Percentiles rank a stretch among this genome's conserved stretches.
Conservation (phyloP, 2,888 invertebrate species). For the Cryptocephalus primarius region DNA sequence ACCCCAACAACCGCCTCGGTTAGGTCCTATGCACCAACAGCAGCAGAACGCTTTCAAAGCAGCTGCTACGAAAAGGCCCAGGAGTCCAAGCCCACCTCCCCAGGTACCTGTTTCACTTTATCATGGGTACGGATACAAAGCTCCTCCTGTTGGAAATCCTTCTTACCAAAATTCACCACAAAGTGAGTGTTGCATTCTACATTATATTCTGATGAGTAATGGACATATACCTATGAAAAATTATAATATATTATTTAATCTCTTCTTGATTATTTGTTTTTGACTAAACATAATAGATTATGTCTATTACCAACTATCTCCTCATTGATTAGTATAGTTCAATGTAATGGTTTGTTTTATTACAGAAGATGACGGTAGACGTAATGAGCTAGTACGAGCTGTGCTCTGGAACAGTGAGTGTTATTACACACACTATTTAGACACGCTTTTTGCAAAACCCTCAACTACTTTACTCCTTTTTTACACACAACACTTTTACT, state of each 20-base stretch:
- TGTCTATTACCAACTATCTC: too few relatives aligned
- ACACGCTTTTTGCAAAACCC: too few relatives aligned
- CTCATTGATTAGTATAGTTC: too few relatives aligned
- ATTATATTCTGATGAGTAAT: not conserved
- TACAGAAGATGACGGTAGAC: slow-evolving; percentile 65
- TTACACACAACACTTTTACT: too few relatives aligned
- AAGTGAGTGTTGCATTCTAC: slow-evolving; percentile 38
- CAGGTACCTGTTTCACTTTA: slow-evolving; percentile 39
- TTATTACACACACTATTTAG: slow-evolving; percentile 7
- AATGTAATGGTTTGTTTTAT: slow-evolving; percentile 18
- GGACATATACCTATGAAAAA: not conserved
- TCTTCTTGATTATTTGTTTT: too few relatives aligned
- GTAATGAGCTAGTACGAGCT: slow-evolving; percentile 67
- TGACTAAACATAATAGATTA: too few relatives aligned
- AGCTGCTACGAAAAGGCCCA: slow-evolving; percentile 45
- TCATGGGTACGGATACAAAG: slow-evolving; percentile 46
- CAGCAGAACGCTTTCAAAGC: slow-evolving; percentile 31
- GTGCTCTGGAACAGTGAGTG: slow-evolving; percentile 80
- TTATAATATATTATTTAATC: too few relatives aligned
- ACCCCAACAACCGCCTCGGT: slow-evolving; percentile 20
- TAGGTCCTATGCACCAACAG: slow-evolving; percentile 26
- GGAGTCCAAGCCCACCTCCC: slow-evolving; percentile 53
- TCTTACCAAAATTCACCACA: slow-evolving; percentile 49
- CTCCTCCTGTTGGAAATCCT: slow-evolving; percentile 40
- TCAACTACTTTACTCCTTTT: too few relatives aligned